Percentiles rank a stretch among this genome's conserved stretches.
These are phyloP conservation scores for Otolemur garnettii DNA, from an alignment of 2,113 vertebrate species.

Conservation along the genomic window DNA sequence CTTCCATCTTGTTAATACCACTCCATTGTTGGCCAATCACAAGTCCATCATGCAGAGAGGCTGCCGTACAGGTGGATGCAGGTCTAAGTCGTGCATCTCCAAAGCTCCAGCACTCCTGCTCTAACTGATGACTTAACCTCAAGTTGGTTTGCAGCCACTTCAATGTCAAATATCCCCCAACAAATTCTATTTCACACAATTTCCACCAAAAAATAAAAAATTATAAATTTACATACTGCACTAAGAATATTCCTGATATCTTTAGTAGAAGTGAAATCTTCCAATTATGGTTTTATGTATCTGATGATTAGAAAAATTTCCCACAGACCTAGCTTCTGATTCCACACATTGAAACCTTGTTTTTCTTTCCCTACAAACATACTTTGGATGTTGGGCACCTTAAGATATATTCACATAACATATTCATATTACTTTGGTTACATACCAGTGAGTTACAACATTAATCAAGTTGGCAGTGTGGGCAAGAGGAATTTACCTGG, in stretches of 20 bases:
- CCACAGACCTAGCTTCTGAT: not conserved
- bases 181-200: slow-evolving; percentile 34
- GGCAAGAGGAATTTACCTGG: not conserved
- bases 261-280: not conserved
- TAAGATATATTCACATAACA: not conserved
- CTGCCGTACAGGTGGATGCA: no score
- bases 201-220: not conserved
- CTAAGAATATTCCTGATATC: slow-evolving; percentile 22
- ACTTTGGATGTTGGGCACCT: not conserved
- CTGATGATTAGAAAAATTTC: not conserved
- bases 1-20: not conserved
- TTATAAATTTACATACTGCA: not conserved
- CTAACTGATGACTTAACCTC: not conserved
- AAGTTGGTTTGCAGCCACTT: not conserved
- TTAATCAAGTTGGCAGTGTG: not conserved
- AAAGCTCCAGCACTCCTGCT: not conserved
- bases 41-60: not conserved
- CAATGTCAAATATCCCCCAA: not conserved
- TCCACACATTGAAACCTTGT: not conserved
- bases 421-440: not conserved
- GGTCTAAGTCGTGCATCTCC: not conserved
- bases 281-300: not conserved
- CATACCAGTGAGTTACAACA: not conserved
- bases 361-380: not conserved
- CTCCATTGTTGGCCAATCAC: not conserved